These are phyloP conservation scores for Agelaius tricolor DNA, from an alignment of 2,113 vertebrate species.

Conservation along the genomic window DNA sequence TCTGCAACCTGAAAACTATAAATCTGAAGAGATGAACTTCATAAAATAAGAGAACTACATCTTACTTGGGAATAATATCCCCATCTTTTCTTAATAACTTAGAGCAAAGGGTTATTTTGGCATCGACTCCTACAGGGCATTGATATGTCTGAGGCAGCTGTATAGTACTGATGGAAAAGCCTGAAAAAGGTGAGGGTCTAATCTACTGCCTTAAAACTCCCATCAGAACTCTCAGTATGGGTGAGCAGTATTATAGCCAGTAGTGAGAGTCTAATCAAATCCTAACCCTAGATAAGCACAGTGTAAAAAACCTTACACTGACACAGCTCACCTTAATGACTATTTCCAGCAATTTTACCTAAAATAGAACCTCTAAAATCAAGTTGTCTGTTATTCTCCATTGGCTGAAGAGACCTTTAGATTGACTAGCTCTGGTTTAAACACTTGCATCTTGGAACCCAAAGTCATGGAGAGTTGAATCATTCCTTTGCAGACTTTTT, in stretches of 20 bases:
- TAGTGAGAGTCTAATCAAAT: background rate
- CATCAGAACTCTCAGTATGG: background rate
- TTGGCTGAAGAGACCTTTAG: background rate
- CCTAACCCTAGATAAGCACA: background rate
- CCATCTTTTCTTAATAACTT: background rate
- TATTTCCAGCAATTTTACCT: background rate
- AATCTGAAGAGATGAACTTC: background rate
- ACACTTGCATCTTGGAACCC: background rate
- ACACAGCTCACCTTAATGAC: background rate
- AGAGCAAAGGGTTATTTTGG: background rate
- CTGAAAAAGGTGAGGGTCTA: background rate
- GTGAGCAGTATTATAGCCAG: background rate
- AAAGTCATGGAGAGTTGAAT: background rate
- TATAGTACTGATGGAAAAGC: background rate
- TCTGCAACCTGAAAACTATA: background rate
- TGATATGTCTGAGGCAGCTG: background rate
- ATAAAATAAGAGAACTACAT: background rate
- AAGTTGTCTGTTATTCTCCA: background rate
- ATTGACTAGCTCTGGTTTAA: background rate
- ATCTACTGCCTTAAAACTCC: background rate
- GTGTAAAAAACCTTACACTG: background rate
- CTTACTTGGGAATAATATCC: background rate
- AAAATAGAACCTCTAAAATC: background rate
- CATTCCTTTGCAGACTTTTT: background rate
- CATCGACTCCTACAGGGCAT: background rate